These are phyloP conservation scores for Glaucopsyche alexis DNA, from an alignment of 2,888 invertebrate genomes.

Conservation along the genomic window DNA sequence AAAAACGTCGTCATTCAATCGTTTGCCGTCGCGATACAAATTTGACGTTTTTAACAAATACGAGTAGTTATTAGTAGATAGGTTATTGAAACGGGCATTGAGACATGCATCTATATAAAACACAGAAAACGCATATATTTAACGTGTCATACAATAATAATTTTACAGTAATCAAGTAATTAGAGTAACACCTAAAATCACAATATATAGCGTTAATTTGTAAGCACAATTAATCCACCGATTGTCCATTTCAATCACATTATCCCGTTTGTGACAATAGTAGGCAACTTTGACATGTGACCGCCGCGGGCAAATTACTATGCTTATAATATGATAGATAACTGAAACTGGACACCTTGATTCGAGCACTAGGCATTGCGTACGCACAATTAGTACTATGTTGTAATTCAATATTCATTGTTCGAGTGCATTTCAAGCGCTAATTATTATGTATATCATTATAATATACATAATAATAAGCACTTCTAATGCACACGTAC, in stretches of 20 bases:
- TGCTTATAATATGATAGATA: conserved; percentile 43
- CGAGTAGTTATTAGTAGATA: too few species aligned
- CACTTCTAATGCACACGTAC: too few species aligned
- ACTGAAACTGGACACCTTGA: conserved; percentile 36
- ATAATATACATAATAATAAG: too few species aligned
- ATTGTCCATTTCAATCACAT: conserved; percentile 19
- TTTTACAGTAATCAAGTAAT: neutral
- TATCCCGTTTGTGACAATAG: conserved; percentile 43
- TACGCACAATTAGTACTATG: conserved; percentile 1
- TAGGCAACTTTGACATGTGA: conserved; percentile 43
- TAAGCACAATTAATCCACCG: conserved; percentile 17
- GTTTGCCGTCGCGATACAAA: too few species aligned
- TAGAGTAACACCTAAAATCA: neutral
- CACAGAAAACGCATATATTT: too few species aligned
- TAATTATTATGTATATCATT: neutral
- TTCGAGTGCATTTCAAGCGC: neutral
- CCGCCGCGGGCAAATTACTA: conserved; percentile 45
- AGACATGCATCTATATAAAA: too few species aligned
- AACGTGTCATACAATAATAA: neutral
- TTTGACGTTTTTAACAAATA: too few species aligned
- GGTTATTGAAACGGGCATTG: too few species aligned
- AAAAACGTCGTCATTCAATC: too few species aligned
- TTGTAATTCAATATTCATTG: conserved; percentile 9
- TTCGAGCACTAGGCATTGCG: conserved; percentile 6
- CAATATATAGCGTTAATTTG: neutral